Base-by-base conservation (phyloP, 2,888 invertebrate species). In the Sacculina carcini region DNA sequence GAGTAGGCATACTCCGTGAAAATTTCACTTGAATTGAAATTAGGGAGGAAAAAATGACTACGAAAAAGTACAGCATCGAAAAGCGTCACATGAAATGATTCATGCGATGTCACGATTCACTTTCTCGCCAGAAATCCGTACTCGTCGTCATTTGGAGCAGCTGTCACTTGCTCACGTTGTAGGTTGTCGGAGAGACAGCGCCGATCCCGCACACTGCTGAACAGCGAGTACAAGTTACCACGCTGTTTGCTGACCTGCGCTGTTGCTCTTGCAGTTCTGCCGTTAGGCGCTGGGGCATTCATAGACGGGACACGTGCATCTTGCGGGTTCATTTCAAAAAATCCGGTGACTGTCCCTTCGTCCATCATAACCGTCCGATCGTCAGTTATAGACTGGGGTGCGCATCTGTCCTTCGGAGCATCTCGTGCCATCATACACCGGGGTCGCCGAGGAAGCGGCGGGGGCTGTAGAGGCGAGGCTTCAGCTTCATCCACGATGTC, bases 141-240 rank as follows among this genome's bases (percentile, higher is more conserved):
- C 40, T 58, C 58, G 42, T 58, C 58, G 34, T 56, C 58, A 1
- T 50, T 51, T 10, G 39, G 24, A 23, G 47, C 32, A 42, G 36
- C 36, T 24, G 51, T 52, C 26, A 53, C 36, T 50, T 53, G 58
- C 52, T 61, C 60, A 36, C 57, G 56, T 53, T 60, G 60, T 40
- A 61, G 51, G 9, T 59, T 59, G 38, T 58, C 57, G 2, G 60
- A 59, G 9, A 61, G 57, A 46, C 57, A 57, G 28, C 59, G 53
- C 6, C 61, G 53, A 6, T 59, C 58, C 9, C 57, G 56, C 19
- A 56, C 57, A 49, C 60, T 60, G 6, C 58, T 52, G 48, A 61
- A 61, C 34, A 61, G 51, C 4, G 60, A 61, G 50, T 61, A 61
- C 31, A 62, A 50, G 49, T 61, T 61, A 42, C 58, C 58, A 23